Percentiles rank a stretch among this genome's conserved stretches.
Conservation (phyloP, 2,888 invertebrate genomes). For the Drymonia ruficornis region DNA sequence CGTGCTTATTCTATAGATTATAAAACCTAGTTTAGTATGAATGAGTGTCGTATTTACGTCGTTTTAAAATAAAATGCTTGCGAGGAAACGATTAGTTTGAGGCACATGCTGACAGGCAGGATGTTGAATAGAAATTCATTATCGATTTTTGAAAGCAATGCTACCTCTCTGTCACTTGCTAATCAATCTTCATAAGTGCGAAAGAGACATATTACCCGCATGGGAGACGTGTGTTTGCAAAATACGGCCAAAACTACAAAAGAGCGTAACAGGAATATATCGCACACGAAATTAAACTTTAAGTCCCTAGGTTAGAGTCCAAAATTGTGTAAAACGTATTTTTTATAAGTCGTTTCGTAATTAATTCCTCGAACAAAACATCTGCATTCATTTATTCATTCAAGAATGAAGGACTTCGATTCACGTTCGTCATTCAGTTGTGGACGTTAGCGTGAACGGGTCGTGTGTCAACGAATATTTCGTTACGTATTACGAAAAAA, state of each 20-base stretch:
- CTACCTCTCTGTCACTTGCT: constrained; percentile 36
- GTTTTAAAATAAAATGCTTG: constrained; percentile 32
- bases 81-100: constrained; percentile 81
- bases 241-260: constrained; percentile 14
- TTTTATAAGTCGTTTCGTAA: constrained; percentile 11
- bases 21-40: constrained; percentile 29
- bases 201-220: constrained; percentile 52
- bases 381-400: constrained; percentile 50
- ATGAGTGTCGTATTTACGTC: constrained; percentile 26
- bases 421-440: constrained; percentile 22
- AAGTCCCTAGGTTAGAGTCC: fast-evolving
- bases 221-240: constrained; percentile 59
- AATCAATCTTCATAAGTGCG: constrained; percentile 13
- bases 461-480: background rate
- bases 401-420: constrained; percentile 17
- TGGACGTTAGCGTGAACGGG: constrained; percentile 7
- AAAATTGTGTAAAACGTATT: constrained; percentile 14
- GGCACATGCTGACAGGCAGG: constrained; percentile 79
- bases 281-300: constrained; percentile 16
- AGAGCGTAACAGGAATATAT: background rate
- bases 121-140: constrained; percentile 70
- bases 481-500: background rate
- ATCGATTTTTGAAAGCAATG: constrained; percentile 73
- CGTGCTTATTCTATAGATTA: fast-evolving
- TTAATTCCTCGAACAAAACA: constrained; percentile 25